A percentile compares a stretch with the other conserved stretches of the same genome.
phyloP scores from a whole-genome alignment of 2,888 invertebrate genomes.

The Scaptodrosophila latifasciaeformis region DNA sequence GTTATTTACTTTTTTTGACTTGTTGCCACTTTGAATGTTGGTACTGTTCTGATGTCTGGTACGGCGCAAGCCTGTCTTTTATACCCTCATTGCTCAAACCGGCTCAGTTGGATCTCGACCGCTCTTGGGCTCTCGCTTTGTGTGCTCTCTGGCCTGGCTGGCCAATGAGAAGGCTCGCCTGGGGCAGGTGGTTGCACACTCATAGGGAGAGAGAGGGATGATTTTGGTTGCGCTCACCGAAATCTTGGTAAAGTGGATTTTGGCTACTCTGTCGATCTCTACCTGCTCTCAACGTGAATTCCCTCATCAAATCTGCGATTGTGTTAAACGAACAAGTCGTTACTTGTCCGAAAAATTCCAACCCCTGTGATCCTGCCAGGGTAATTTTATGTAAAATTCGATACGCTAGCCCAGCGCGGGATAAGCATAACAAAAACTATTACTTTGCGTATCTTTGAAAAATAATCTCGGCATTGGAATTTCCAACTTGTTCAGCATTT shows the following conservation, averaged over 20 bases:
- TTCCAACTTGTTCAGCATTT: conserved; percentile 44
- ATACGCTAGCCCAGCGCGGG: conserved; percentile 43
- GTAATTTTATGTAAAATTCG: conserved; percentile 61
- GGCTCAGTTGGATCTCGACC: too few species aligned
- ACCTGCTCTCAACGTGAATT: too few species aligned
- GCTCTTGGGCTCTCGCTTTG: conserved; percentile 12
- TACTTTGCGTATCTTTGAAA: conserved; percentile 37
- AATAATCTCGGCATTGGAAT: conserved; percentile 48
- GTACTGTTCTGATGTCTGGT: conserved; percentile 49
- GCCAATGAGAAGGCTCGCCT: conserved; percentile 45
- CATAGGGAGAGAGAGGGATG: conserved; percentile 15
- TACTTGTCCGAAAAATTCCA: conserved; percentile 45
- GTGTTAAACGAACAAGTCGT: conserved; percentile 44
- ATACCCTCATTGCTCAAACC: conserved; percentile 42
- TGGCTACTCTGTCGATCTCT: too few species aligned
- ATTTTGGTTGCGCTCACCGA: conserved; percentile 12
- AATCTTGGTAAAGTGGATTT: conserved; percentile 35
- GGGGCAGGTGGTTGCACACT: conserved; percentile 57
- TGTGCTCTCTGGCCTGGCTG: conserved; percentile 5
- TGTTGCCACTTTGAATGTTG: conserved; percentile 40
- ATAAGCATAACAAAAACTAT: conserved; percentile 26
- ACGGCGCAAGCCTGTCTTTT: conserved; percentile 38
- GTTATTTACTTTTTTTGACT: conserved; percentile 8
- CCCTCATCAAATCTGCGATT: not conserved
- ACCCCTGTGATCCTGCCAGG: conserved; percentile 28